These are phyloP conservation scores for Onychomys arenicola DNA, from an alignment of 2,797 vertebrate species.

Conservation along the genomic window DNA sequence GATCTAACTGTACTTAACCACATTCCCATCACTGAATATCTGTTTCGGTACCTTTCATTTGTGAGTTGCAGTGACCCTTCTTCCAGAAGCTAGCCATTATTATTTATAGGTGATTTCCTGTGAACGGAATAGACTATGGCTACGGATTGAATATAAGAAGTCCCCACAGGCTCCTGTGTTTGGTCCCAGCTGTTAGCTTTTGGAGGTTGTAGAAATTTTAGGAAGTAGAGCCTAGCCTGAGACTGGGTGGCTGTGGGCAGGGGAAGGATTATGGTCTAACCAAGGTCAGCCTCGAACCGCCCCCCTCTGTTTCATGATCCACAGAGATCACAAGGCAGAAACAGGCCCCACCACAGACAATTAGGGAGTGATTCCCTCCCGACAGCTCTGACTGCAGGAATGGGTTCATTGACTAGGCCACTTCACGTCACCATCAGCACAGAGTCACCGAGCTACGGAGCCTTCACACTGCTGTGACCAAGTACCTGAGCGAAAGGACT, in stretches of 20 bases:
- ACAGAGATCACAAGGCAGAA: background rate
- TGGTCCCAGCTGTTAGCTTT: background rate
- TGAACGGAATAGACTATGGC: background rate
- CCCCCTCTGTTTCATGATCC: background rate
- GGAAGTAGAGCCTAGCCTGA: background rate
- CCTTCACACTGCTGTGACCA: background rate
- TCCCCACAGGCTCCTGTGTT: too few species aligned
- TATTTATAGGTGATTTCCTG: background rate
- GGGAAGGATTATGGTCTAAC: background rate
- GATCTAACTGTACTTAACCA: background rate
- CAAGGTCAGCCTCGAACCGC: background rate
- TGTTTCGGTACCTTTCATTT: background rate
- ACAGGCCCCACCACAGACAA: background rate
- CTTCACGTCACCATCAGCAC: background rate
- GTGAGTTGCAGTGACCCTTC: background rate
- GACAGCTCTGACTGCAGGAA: background rate
- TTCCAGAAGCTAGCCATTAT: background rate
- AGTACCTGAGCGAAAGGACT: background rate
- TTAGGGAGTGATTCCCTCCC: background rate
- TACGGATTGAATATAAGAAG: background rate
- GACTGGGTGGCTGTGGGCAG: background rate
- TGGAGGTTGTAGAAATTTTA: background rate
- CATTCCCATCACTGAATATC: background rate
- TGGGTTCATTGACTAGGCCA: background rate
- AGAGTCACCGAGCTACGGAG: background rate